Conservation (phyloP, 2,797 vertebrate genomes). For the Scarus forsteni region DNA sequence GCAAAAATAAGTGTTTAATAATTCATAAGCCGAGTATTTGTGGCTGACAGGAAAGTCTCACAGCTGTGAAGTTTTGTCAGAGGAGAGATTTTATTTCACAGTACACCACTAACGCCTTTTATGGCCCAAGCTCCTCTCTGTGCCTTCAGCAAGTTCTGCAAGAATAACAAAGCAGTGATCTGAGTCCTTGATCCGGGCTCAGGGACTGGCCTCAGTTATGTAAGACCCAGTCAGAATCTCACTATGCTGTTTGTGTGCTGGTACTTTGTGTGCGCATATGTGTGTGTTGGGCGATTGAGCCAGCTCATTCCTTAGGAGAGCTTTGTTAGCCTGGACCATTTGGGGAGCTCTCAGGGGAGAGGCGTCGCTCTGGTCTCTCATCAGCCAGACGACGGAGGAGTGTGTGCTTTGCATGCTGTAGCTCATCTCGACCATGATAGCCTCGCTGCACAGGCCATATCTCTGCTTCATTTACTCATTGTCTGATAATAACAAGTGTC, state of each 20-base stretch:
- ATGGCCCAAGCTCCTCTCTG: constrained; percentile 12
- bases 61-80: constrained; percentile 14
- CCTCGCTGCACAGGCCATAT: constrained; percentile 66
- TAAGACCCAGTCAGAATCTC: constrained; percentile 46
- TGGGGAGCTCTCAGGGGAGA: constrained; percentile 69
- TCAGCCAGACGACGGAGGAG: constrained; percentile 73
- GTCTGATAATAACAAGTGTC: constrained; percentile 78
- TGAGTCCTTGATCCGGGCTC: constrained; percentile 56
- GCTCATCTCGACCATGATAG: constrained; percentile 56
- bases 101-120: constrained; percentile 13
- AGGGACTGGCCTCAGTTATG: constrained; percentile 46
- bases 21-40: constrained; percentile 16
- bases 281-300: constrained; percentile 39
- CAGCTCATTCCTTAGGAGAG: constrained; percentile 73
- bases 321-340: constrained; percentile 72
- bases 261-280: constrained; percentile 2
- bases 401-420: constrained; percentile 71
- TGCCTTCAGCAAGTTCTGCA: constrained; percentile 39
- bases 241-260: constrained; percentile 10
- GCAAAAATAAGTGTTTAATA: constrained; percentile 1
- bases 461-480: constrained; percentile 77
- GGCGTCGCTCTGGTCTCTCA: constrained; percentile 62
- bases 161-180: constrained; percentile 58
- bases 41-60: constrained; percentile 2
- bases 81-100: constrained; percentile 35